Base-by-base conservation (phyloP, 2,113 vertebrate genomes). In the Mohoua ochrocephala region DNA sequence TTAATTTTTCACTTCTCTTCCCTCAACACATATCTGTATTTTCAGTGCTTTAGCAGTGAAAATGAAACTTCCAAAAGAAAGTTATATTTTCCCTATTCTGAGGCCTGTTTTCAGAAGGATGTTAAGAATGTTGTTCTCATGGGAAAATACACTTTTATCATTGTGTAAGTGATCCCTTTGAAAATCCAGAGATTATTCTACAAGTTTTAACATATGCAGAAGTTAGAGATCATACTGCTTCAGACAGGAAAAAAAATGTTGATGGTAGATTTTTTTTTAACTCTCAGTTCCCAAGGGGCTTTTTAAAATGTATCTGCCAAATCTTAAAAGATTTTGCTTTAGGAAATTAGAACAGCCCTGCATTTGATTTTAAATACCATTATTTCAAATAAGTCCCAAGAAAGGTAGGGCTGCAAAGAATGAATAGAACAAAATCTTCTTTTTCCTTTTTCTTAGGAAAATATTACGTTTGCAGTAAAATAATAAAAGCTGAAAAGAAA, bases 131-230 rank as follows among this genome's bases (percentile, higher is more conserved):
- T 26, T 67, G 17, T 68, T 14, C 73, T 95, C 39, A 60, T 84
- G 69, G 54, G 49, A 94, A 89, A 95, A 68, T 26, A 45, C 7
- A 60, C 20, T 87, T 95, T 68, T 90, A 75, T 91, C 84, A 44
- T 68, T 93, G 30, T 82, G 15, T 54, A 96, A 91, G 33, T 63
- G 79, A 92, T 54, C 20, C 31, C 59, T 96, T 97, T 84, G 91
- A 96, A 96, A 95, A 92, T 79, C 93, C n/a, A 92, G 80, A 78
- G 60, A 78, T 80, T 84, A 65, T 77, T 91, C 35, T 92, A 57
- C 39, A 85, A 83, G 16, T 67, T 94, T 95, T 95, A 94, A 59
- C 24, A 85, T 75, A 94, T 70, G n/a, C 47, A 95, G 37, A 97
- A 92, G 11, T 87, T 87, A 56, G 35, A 83, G 44, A 81, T 19